phyloP scores from a whole-genome alignment of 1,140 invertebrate species.

The Drosophila chauvacae region DNA sequence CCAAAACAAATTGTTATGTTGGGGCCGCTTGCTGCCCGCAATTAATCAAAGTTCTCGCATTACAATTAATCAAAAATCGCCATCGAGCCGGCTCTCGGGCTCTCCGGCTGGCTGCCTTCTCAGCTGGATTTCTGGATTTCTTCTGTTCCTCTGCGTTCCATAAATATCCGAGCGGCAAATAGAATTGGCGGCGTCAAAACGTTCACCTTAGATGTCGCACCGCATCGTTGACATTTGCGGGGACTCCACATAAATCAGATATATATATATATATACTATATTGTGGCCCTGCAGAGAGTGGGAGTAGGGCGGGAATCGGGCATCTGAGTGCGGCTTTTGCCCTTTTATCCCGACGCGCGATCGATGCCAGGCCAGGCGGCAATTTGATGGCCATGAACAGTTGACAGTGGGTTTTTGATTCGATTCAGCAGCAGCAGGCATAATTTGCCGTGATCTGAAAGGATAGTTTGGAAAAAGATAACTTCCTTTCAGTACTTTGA shows the following conservation, averaged over 20 bases:
- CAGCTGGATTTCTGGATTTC: conserved; percentile 13
- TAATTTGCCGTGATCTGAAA: neutral
- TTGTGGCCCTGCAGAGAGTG: conserved; percentile 25
- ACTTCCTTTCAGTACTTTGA: neutral
- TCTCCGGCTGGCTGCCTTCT: conserved; percentile 6
- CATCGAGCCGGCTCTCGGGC: conserved; percentile 7
- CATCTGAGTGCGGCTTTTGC: conserved; percentile 52
- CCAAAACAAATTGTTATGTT: conserved; percentile 82
- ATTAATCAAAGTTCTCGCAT: conserved; percentile 80
- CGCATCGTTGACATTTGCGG: conserved; percentile 23
- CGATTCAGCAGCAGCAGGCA: neutral
- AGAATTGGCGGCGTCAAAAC: conserved; percentile 80
- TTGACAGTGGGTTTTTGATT: conserved; percentile 70
- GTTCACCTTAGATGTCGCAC: conserved; percentile 52
- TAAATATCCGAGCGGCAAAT: conserved; percentile 40
- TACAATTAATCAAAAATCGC: conserved; percentile 79
- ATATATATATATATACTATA: neutral
- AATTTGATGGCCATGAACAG: conserved; percentile 77
- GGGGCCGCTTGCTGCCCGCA: conserved; percentile 60
- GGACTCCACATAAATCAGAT: conserved; percentile 27
- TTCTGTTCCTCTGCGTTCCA: neutral
- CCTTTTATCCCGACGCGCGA: conserved; percentile 56
- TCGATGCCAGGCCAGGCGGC: conserved; percentile 54
- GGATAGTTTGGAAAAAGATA: neutral
- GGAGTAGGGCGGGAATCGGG: conserved; percentile 37